Conservation (phyloP, 2,113 vertebrate species). For the Brevimyrus niger region DNA sequence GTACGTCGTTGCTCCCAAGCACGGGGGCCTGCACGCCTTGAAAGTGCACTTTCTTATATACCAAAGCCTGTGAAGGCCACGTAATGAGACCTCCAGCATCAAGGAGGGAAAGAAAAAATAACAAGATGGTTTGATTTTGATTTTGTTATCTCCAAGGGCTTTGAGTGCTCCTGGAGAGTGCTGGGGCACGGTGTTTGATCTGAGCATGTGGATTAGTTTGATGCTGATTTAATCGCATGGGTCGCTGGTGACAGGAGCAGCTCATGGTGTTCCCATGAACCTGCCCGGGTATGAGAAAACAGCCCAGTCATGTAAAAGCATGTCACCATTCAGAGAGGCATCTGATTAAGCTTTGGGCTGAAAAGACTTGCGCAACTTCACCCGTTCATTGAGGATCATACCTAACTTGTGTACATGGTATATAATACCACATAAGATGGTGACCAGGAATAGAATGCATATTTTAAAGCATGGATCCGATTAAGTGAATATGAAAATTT, state of each 20-base stretch:
- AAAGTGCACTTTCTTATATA: background rate
- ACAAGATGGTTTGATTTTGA: background rate
- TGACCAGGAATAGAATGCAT: background rate
- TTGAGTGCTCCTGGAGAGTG: background rate
- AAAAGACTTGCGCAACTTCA: background rate
- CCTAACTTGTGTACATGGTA: background rate
- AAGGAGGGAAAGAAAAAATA: background rate
- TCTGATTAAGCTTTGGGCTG: background rate
- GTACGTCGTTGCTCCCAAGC: background rate
- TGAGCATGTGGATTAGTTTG: constrained; percentile 1
- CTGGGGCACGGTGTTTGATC: background rate
- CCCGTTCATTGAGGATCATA: background rate
- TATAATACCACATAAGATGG: background rate
- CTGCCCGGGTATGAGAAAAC: background rate
- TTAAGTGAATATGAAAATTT: background rate
- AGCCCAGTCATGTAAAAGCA: background rate
- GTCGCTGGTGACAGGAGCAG: background rate
- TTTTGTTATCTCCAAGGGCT: background rate
- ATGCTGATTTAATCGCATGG: background rate
- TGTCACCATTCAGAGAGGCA: background rate
- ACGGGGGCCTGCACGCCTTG: background rate
- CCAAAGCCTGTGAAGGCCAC: background rate
- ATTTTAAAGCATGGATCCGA: background rate
- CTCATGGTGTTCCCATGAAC: background rate
- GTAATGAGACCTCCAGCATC: background rate